Evolutionary conservation across 2,113 vertebrate species (phyloP).

Genomic region (Nothoprocta pentlandii): DNA sequence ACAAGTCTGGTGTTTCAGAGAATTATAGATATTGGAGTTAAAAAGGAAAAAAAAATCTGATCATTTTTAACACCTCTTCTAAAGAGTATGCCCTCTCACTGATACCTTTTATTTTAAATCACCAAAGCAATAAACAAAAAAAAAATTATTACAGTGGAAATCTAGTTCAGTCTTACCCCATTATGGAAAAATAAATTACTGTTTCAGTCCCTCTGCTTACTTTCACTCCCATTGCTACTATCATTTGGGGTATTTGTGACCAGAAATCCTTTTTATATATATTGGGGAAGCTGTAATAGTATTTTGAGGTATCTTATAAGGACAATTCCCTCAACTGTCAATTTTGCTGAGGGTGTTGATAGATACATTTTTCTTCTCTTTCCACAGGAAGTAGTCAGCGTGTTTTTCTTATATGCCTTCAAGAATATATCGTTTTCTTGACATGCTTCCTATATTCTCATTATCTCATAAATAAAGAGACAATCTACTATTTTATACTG

Average conservation of each 20-base stretch:
- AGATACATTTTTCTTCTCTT: neutral
- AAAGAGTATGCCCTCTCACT: neutral
- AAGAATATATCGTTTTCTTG: neutral
- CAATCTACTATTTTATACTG: neutral
- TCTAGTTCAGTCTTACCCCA: neutral
- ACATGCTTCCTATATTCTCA: neutral
- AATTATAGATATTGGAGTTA: neutral
- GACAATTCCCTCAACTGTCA: neutral
- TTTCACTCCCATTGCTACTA: neutral
- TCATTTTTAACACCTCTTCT: neutral
- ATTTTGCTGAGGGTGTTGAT: neutral
- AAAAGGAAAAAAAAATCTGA: no score
- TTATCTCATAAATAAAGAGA: neutral
- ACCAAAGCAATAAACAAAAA: neutral
- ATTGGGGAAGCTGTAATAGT: neutral
- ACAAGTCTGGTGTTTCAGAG: neutral
- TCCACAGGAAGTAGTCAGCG: neutral
- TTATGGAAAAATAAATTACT: neutral
- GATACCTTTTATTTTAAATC: neutral
- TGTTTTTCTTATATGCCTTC: neutral
- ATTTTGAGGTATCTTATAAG: neutral
- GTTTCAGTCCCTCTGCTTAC: neutral
- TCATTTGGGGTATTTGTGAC: neutral
- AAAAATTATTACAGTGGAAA: neutral
- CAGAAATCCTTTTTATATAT: neutral